Evolutionary conservation across 2,113 vertebrate genomes (phyloP).

Genomic region (Danionella cerebrum): DNA sequence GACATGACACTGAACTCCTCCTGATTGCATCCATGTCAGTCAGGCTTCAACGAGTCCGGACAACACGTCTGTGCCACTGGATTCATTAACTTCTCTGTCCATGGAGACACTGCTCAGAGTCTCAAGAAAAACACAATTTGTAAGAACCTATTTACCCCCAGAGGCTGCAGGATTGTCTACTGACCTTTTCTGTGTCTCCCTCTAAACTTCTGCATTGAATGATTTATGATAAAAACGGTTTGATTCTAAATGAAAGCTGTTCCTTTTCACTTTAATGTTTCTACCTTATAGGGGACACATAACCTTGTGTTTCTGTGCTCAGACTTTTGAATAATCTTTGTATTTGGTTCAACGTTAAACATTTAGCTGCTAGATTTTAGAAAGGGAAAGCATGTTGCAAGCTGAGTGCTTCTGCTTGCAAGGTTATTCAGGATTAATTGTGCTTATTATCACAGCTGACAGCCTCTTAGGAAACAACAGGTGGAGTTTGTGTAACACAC

Average conservation of each 20-base stretch:
- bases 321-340: no score
- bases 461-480: background rate
- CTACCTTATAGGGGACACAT: no score
- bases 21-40: background rate
- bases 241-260: background rate
- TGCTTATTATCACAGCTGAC: background rate
- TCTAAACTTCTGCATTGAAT: background rate
- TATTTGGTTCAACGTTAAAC: background rate
- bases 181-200: background rate
- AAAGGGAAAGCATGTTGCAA: background rate
- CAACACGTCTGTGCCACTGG: background rate
- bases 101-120: background rate
- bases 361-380: background rate
- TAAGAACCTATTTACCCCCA: background rate
- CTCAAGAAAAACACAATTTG: background rate
- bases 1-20: conserved; percentile 1
- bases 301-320: no score
- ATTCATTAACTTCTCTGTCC: background rate
- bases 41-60: conserved; percentile 1
- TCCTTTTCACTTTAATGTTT: no score
- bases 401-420: background rate
- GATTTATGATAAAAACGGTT: no score
- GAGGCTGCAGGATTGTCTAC: background rate
- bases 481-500: background rate
- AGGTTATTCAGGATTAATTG: conserved; percentile 14